phyloP scores from a whole-genome alignment of 1,140 invertebrate genomes.

The Parasteatoda tepidariorum region DNA sequence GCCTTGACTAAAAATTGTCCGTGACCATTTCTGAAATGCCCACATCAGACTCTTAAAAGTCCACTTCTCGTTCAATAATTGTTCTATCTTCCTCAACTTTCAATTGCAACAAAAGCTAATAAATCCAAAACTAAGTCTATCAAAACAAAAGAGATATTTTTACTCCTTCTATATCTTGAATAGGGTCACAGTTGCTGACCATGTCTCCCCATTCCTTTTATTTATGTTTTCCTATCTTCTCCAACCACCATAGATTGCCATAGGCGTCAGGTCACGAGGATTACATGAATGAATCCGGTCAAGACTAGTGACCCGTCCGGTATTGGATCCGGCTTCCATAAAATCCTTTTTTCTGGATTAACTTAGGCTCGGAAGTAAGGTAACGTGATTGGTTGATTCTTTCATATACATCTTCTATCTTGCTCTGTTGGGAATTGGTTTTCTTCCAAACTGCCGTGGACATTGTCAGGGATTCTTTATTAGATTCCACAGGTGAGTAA shows the following conservation, averaged over 20 bases:
- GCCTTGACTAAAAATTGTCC: too few species aligned
- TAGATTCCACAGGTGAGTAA: conserved; percentile 2
- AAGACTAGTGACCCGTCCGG: background rate
- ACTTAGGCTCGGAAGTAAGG: background rate
- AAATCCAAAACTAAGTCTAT: too few species aligned
- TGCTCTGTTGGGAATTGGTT: background rate
- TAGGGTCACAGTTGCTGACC: too few species aligned
- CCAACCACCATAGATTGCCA: background rate
- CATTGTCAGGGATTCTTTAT: background rate
- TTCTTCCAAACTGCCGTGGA: background rate
- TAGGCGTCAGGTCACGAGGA: background rate
- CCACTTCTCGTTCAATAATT: too few species aligned
- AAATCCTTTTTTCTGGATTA: conserved; percentile 3
- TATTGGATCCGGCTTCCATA: background rate
- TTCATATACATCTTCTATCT: background rate
- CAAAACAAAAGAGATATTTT: too few species aligned
- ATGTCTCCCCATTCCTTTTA: too few species aligned
- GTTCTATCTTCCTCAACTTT: too few species aligned
- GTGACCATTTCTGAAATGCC: too few species aligned
- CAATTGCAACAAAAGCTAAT: too few species aligned
- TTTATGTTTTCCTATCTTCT: too few species aligned
- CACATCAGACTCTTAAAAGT: too few species aligned
- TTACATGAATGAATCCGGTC: conserved; percentile 1
- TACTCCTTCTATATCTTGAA: too few species aligned
- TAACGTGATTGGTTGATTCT: background rate